Evolutionary conservation across 2,113 vertebrate genomes (phyloP), one percentile per base, ranked within the genome.

Genomic region (Cnemophilus loriae): DNA sequence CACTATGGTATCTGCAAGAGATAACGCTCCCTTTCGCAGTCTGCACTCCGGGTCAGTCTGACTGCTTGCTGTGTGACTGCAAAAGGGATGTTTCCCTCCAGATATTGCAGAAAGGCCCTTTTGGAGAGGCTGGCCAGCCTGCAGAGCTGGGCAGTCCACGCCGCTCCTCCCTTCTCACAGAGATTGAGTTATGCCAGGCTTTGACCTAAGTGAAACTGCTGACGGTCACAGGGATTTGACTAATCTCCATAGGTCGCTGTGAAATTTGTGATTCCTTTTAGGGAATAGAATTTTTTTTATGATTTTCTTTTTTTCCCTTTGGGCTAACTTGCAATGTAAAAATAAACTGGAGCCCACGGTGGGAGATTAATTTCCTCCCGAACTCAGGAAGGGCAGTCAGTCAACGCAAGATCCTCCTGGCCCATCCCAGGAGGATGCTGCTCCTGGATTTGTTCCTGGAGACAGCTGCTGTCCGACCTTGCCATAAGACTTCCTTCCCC

Each of bases 111-210:
- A 39, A 84, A 21, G 61, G 33, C n/a, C 80, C 61, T 94, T 14
- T 87, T 46, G 49, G 79, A 93, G 64, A 78, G 27, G 21, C 60
- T 75, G 59, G 13, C 39, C 55, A 0, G 75, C 46, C 69, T 71
- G 76, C 61, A 68, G 87, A 76, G 52, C 75, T 80, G 55, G 81
- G 56, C 89, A 82, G 55, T 33, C 65, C 13, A 11, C 0, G 0
- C 67, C 76, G 47, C 73, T 87, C 65, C 68, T 57, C 77, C 60
- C 90, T 95, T 96, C 89, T 97, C 96, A 96, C 95, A 97, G 91
- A 93, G 89, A 77, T 17, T 95, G 94, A 96, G 93, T 96, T 96
- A 96, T 97, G 91, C 94, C 96, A 96, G 93, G 95, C 95, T 96
- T 95, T 97, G 95, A 96, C 95, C 94, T 93, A 95, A 92, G 96